Conservation (phyloP, 2,888 invertebrate genomes). For the Scaptomyza caliginosa region DNA sequence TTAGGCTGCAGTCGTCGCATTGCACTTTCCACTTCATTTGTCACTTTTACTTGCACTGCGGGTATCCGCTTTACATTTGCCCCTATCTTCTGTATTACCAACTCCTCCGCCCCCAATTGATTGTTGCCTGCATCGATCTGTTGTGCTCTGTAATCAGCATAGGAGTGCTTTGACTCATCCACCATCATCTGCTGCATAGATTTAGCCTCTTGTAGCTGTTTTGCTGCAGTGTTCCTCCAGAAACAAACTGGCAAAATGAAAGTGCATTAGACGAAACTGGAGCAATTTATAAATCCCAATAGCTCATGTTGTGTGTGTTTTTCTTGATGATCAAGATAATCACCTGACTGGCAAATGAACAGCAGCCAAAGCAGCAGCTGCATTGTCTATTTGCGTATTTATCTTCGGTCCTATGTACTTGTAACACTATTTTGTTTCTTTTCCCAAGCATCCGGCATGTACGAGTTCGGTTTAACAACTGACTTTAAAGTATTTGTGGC, state of each 20-base stretch:
- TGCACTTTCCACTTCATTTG: constrained; percentile 80
- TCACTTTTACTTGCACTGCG: constrained; percentile 79
- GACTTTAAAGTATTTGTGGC: constrained; percentile 20
- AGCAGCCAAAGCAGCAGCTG: constrained; percentile 40
- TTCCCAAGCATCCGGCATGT: constrained; percentile 9
- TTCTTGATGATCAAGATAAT: constrained; percentile 41
- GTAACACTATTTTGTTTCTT: background rate
- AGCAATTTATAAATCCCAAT: constrained; percentile 32
- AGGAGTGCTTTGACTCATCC: no score
- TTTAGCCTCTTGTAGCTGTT: constrained; percentile 41
- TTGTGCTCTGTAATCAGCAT: no score
- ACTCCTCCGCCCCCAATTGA: constrained; percentile 57
- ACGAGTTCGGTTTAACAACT: constrained; percentile 25
- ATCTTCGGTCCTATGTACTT: constrained; percentile 2
- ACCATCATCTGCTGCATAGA: no score
- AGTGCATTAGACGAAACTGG: constrained; percentile 70
- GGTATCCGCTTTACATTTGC: constrained; percentile 41
- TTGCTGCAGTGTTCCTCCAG: constrained; percentile 73
- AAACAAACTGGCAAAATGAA: constrained; percentile 70
- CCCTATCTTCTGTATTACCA: background rate
- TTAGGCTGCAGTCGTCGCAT: constrained; percentile 29
- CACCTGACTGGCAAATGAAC: constrained; percentile 64
- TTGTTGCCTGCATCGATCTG: constrained; percentile 51
- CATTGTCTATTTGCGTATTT: constrained; percentile 20
- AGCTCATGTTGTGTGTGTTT: background rate